Evolutionary conservation across 1,140 invertebrate genomes (phyloP).

Genomic region (Aphidius ervi): DNA sequence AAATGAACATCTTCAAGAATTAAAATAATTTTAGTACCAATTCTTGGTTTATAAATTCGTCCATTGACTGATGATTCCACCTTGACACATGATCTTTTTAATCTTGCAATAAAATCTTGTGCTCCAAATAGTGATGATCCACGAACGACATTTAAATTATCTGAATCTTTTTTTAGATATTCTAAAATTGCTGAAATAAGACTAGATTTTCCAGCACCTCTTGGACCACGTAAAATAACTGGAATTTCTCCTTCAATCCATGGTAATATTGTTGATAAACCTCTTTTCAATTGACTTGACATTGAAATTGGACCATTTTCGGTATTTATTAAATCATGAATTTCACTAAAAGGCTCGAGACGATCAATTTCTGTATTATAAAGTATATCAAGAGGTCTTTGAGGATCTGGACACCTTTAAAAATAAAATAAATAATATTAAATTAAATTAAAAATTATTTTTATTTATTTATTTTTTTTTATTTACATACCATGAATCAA

Average conservation of each 20-base stretch:
- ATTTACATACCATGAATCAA: slow-evolving; percentile 40
- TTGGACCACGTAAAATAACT: slow-evolving; percentile 40
- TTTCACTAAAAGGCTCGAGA: slow-evolving; percentile 35
- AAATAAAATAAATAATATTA: slow-evolving; percentile 9
- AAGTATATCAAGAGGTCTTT: slow-evolving; percentile 39
- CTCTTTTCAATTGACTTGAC: slow-evolving; percentile 40
- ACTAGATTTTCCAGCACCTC: slow-evolving; percentile 44
- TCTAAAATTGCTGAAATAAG: slow-evolving; percentile 38
- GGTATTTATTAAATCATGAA: slow-evolving; percentile 26
- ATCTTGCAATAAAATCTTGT: slow-evolving; percentile 39
- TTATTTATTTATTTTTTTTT: neutral
- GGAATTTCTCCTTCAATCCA: slow-evolving; percentile 42
- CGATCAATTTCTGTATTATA: slow-evolving; percentile 42
- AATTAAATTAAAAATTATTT: slow-evolving; percentile 1
- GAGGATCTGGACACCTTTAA: slow-evolving; percentile 44
- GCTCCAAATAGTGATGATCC: slow-evolving; percentile 44
- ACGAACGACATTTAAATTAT: slow-evolving; percentile 32
- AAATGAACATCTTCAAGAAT: slow-evolving; percentile 46
- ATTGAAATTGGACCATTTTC: slow-evolving; percentile 38
- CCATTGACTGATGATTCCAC: slow-evolving; percentile 45
- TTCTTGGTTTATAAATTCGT: slow-evolving; percentile 43
- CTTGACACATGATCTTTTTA: slow-evolving; percentile 44
- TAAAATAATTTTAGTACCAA: slow-evolving; percentile 38
- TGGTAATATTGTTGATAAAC: slow-evolving; percentile 35
- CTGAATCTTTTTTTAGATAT: slow-evolving; percentile 31